A percentile compares a stretch with the other conserved stretches of the same genome.
Conservation (phyloP, 2,113 vertebrate species). For the Meleagris gallopavo region DNA sequence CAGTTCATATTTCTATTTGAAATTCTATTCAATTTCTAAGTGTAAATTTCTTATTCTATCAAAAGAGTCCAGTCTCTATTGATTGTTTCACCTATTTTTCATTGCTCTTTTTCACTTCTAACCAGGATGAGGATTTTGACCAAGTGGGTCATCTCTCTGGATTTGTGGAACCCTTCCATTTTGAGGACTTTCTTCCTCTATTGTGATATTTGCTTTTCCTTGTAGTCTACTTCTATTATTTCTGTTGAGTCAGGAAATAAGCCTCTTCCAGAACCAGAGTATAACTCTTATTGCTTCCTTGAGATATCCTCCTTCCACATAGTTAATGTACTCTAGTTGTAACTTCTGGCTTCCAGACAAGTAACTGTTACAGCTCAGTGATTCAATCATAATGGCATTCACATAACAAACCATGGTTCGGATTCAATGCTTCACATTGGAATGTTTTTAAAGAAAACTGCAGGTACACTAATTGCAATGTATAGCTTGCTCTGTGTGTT, state of each 20-base stretch:
- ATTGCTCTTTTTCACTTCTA: background rate
- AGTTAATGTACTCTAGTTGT: conserved; percentile 9
- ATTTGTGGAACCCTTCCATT: background rate
- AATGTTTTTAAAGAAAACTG: conserved; percentile 11
- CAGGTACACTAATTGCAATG: background rate
- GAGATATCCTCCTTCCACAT: background rate
- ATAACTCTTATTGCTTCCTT: background rate
- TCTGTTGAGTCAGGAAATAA: conserved; percentile 4
- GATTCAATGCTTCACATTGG: background rate
- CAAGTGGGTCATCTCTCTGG: background rate
- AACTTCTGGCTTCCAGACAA: background rate
- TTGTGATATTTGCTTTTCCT: background rate
- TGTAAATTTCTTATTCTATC: background rate
- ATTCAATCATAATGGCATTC: background rate
- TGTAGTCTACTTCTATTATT: background rate
- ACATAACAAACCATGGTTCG: background rate
- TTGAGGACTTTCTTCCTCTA: background rate
- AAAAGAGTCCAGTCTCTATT: background rate
- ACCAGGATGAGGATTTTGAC: background rate
- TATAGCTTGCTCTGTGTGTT: background rate
- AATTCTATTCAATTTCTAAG: too few species aligned
- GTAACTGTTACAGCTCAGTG: background rate
- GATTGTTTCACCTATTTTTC: background rate
- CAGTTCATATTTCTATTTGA: background rate
- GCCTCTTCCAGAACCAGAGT: background rate